A percentile compares a stretch with the other conserved stretches of the same genome.
Evolutionary conservation across 1,140 invertebrate species (phyloP).

Genomic region (Acromyrmex echinatior): DNA sequence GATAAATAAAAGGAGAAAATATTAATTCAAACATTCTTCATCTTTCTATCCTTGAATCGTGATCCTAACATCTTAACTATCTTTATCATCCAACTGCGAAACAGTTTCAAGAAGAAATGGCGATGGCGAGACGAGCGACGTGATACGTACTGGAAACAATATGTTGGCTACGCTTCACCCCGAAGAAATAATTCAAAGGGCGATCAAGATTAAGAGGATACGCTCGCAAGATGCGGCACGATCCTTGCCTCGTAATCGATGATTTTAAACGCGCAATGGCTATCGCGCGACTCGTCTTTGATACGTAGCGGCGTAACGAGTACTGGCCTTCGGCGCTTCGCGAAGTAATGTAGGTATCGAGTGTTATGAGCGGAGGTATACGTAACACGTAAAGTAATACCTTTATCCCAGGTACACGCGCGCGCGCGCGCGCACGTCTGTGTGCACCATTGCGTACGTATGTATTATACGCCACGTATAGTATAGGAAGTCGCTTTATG

Average conservation of each 20-base stretch:
- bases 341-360: conserved; percentile 64
- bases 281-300: conserved; percentile 53
- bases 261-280: conserved; percentile 53
- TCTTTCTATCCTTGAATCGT: too few relatives aligned
- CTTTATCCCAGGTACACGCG: conserved; percentile 57
- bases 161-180: conserved; percentile 25
- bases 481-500: conserved; percentile 70
- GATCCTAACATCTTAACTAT: not conserved
- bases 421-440: conserved; percentile 5
- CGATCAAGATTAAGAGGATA: conserved; percentile 58
- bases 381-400: conserved; percentile 67
- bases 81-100: not conserved
- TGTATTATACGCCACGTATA: conserved; percentile 45
- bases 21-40: conserved; percentile 2
- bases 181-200: conserved; percentile 60
- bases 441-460: conserved; percentile 29
- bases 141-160: conserved; percentile 57
- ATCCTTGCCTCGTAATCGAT: conserved; percentile 48
- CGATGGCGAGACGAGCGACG: not conserved
- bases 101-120: not conserved
- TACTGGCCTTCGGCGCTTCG: conserved; percentile 52
- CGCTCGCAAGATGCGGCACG: conserved; percentile 44
- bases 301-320: conserved; percentile 58
- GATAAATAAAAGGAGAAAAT: not conserved
- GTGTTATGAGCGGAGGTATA: conserved; percentile 62